Conservation (phyloP, 2,888 invertebrate species). For the Uropetala carovei region DNA sequence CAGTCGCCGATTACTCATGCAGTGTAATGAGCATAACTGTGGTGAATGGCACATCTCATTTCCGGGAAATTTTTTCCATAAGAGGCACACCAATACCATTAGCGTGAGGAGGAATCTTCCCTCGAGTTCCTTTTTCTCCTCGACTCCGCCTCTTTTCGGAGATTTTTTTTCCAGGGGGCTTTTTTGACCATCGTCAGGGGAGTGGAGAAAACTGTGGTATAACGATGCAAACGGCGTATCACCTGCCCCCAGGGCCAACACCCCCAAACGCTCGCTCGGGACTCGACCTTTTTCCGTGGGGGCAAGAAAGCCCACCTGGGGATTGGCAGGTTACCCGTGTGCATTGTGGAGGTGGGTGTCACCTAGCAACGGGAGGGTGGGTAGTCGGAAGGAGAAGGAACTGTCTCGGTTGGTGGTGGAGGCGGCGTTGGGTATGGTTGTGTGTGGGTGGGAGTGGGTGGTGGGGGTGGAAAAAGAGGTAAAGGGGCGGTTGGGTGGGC, state of each 20-base stretch:
- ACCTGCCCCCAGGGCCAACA: not conserved
- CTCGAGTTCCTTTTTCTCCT: not conserved
- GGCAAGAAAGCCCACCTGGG: not conserved
- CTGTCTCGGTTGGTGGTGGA: not conserved
- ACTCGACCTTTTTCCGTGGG: not conserved
- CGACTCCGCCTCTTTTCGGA: not conserved
- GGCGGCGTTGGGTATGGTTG: not conserved
- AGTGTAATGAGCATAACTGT: no score
- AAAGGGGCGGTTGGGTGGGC: not conserved
- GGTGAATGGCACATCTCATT: no score
- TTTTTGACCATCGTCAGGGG: not conserved
- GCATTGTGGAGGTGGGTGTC: constrained; percentile 19
- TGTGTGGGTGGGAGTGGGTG: not conserved
- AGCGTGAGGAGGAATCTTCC: not conserved
- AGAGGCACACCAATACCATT: not conserved
- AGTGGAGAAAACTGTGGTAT: not conserved
- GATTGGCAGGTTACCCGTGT: constrained; percentile 28
- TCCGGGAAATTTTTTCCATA: no score
- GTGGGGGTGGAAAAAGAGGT: not conserved
- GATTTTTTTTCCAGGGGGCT: not conserved
- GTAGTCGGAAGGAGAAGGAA: not conserved
- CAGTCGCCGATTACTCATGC: no score
- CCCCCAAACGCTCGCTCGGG: not conserved
- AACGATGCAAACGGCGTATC: constrained; percentile 11
- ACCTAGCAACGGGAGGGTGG: constrained; percentile 4